These are phyloP conservation scores for Cladorhizidae sp. DNA, from an alignment of 37 sponge, comb jelly and placozoan genomes.

Conservation along the genomic window DNA sequence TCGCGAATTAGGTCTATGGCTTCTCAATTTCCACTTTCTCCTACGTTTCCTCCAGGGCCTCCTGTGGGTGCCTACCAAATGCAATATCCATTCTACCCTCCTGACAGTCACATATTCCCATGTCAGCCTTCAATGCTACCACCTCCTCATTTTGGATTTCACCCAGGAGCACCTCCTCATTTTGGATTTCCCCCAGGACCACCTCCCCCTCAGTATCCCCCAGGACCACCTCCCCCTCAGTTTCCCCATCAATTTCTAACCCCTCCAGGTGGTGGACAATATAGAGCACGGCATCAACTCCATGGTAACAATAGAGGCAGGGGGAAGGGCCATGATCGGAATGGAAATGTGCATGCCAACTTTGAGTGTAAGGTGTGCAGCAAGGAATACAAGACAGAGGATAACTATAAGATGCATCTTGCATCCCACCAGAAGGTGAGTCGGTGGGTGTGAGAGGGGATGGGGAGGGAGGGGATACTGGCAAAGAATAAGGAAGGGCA, in stretches of 20 bases:
- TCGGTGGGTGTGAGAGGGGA: not conserved
- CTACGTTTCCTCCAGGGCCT: too few species aligned
- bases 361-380: conserved; percentile 30
- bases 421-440: conserved; percentile 46
- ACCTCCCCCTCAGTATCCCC: not conserved
- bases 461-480: not conserved
- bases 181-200: not conserved
- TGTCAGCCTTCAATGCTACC: too few species aligned
- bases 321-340: not conserved
- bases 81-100: too few species aligned
- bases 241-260: too few species aligned
- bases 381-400: conserved; percentile 43
- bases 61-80: too few species aligned
- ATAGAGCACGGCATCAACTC: not conserved
- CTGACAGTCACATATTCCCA: too few species aligned
- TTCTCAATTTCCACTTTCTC: too few species aligned
- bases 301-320: not conserved
- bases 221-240: not conserved
- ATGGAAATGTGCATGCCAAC: not conserved
- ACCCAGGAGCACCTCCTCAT: too few species aligned
- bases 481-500: not conserved
- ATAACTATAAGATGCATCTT: conserved; percentile 36
- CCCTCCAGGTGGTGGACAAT: too few species aligned
- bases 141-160: too few species aligned
- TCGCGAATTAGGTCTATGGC: too few species aligned